A percentile compares a stretch with the other conserved stretches of the same genome.
Conservation (phyloP, 2,113 vertebrate species). For the Piprites chloris region DNA sequence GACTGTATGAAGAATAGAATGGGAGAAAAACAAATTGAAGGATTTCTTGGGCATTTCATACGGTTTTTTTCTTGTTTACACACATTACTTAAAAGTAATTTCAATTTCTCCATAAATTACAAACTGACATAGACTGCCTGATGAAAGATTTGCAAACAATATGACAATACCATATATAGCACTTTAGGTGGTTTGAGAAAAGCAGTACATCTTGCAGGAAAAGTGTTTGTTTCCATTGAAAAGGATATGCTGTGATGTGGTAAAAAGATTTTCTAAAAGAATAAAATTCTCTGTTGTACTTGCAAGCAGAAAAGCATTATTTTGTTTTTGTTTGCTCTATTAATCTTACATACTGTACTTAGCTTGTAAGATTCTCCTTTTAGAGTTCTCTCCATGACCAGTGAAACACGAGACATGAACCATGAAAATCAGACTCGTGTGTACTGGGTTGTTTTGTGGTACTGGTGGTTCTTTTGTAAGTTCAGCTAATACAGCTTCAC, state of each 20-base stretch:
- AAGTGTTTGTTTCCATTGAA: background rate
- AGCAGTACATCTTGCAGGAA: background rate
- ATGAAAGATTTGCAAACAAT: background rate
- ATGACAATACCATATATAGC: background rate
- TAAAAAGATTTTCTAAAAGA: background rate
- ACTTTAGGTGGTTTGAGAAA: background rate
- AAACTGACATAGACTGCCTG: background rate
- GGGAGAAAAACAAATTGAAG: background rate
- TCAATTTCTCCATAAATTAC: background rate
- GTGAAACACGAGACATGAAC: constrained; percentile 18
- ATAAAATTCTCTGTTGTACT: background rate
- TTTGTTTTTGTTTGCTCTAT: constrained; percentile 33
- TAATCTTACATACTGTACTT: constrained; percentile 39
- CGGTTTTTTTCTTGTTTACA: background rate
- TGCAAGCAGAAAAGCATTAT: background rate
- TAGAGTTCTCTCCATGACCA: background rate
- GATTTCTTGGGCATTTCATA: background rate
- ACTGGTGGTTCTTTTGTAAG: background rate
- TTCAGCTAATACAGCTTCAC: constrained; percentile 32
- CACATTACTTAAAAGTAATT: background rate
- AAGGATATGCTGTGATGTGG: background rate
- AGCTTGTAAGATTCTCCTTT: constrained; percentile 8
- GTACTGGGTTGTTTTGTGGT: background rate
- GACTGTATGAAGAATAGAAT: background rate
- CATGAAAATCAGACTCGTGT: background rate